Percentiles rank a stretch among this genome's conserved stretches.
Evolutionary conservation across 92 coral and sea anemone genomes (phyloP).

Genomic region (Palythoa caribaeorum): DNA sequence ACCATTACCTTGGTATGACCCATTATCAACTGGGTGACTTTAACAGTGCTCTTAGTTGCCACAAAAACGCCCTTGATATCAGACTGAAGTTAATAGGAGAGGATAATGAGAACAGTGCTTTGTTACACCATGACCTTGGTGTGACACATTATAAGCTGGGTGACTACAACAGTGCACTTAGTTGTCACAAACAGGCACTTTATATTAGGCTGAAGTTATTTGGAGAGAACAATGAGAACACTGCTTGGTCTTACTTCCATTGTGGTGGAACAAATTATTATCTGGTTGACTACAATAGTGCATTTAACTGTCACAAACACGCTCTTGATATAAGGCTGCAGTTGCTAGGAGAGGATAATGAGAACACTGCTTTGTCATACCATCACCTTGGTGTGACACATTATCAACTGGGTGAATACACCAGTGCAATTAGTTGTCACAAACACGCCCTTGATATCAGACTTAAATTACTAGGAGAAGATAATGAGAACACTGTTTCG

Average conservation of each 20-base stretch:
- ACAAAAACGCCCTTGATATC: not conserved
- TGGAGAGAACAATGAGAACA: not conserved
- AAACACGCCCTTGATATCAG: not conserved
- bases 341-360: not conserved
- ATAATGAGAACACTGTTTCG: not conserved
- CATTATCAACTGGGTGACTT: no score
- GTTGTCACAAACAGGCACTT: not conserved
- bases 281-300: not conserved
- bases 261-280: not conserved
- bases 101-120: not conserved
- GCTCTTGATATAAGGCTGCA: not conserved
- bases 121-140: not conserved
- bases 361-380: not conserved
- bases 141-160: not conserved
- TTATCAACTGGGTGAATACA: not conserved
- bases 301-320: not conserved
- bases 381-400: not conserved
- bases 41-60: no score
- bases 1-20: no score
- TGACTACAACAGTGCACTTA: not conserved
- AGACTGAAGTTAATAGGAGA: not conserved
- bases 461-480: not conserved
- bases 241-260: not conserved
- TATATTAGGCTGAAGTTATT: not conserved
- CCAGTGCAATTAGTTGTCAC: not conserved